Evolutionary conservation across 2,113 vertebrate species (phyloP).

Genomic region (Caranx ignobilis): DNA sequence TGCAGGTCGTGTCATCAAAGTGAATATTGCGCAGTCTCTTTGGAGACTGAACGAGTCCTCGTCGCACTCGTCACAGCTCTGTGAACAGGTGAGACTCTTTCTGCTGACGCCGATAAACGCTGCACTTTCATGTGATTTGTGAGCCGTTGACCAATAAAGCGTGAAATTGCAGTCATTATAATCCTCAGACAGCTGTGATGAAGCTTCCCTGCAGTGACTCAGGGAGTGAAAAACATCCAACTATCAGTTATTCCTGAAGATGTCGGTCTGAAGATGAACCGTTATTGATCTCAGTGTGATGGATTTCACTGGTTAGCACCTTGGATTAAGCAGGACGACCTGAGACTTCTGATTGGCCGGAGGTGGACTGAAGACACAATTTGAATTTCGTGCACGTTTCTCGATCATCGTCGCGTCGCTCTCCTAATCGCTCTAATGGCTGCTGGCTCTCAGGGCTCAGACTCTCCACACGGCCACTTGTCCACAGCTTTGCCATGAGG

Average conservation of each 20-base stretch:
- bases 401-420: background rate
- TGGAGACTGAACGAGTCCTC: no score
- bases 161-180: background rate
- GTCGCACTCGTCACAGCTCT: no score
- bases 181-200: conserved; percentile 7
- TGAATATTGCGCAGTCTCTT: no score
- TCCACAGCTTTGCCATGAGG: background rate
- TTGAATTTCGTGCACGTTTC: conserved; percentile 6
- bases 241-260: background rate
- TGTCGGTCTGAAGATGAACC: conserved; percentile 20
- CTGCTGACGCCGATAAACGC: background rate
- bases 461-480: background rate
- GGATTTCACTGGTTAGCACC: conserved; percentile 16
- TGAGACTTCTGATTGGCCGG: background rate
- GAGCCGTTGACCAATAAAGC: background rate
- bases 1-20: no score
- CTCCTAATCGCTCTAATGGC: conserved; percentile 23
- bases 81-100: no score
- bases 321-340: background rate
- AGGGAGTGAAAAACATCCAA: background rate
- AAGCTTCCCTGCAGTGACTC: background rate
- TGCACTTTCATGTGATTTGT: background rate
- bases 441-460: background rate
- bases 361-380: background rate
- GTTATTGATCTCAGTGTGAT: conserved; percentile 35